Evolutionary conservation across 2,113 vertebrate genomes (phyloP).

Genomic region (Aspiorhynchus laticeps): DNA sequence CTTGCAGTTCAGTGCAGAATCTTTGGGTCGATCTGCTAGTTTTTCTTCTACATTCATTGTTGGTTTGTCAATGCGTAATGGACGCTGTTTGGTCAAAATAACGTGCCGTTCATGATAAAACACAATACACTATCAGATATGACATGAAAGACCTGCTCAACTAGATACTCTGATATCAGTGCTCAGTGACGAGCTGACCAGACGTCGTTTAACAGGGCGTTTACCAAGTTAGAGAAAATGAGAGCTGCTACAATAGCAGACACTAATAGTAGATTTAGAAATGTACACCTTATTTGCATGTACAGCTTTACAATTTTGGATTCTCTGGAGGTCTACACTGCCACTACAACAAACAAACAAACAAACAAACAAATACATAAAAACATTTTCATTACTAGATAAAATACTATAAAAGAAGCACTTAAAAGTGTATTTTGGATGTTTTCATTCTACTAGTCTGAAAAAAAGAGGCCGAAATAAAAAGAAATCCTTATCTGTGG

Average conservation of each 20-base stretch:
- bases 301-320: no score
- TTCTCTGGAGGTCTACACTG: no score
- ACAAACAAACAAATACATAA: no score
- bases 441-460: no score
- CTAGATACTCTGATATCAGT: background rate
- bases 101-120: background rate
- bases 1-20: slow-evolving; percentile 48
- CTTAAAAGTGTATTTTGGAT: no score
- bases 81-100: background rate
- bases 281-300: no score
- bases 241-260: background rate
- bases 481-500: no score
- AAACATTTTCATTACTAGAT: no score
- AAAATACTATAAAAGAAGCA: no score
- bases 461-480: no score
- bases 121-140: background rate
- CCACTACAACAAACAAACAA: background rate
- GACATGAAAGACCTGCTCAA: background rate
- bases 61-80: background rate
- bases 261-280: no score
- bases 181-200: background rate
- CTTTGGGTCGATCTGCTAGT: background rate
- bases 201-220: background rate
- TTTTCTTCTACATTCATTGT: no score
- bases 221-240: background rate